Evolutionary conservation across 1,140 invertebrate genomes (phyloP).

Genomic region (Euura saliciscinereae): DNA sequence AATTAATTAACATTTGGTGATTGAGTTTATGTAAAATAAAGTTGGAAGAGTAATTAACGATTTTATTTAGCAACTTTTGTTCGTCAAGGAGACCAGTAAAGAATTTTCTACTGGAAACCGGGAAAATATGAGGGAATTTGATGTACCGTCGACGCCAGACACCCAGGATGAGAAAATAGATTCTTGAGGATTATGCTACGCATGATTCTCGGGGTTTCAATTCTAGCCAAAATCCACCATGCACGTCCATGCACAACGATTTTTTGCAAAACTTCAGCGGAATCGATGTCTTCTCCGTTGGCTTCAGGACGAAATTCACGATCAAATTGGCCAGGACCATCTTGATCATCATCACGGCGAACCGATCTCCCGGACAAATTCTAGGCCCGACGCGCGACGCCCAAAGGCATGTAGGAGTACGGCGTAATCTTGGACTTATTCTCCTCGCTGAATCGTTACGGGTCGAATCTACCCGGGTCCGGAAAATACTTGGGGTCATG

Average conservation of each 20-base stretch:
- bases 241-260: constrained; percentile 32
- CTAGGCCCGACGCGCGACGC: constrained; percentile 68
- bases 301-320: constrained; percentile 38
- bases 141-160: too few species aligned
- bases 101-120: too few species aligned
- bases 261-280: constrained; percentile 35
- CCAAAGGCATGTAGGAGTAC: constrained; percentile 67
- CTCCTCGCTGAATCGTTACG: constrained; percentile 65
- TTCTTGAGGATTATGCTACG: too few species aligned
- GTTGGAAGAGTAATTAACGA: too few species aligned
- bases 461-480: constrained; percentile 63
- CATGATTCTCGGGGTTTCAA: constrained; percentile 33
- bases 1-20: too few species aligned
- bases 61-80: too few species aligned
- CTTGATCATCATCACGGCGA: constrained; percentile 46
- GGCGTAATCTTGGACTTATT: constrained; percentile 60
- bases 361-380: constrained; percentile 65
- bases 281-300: constrained; percentile 32
- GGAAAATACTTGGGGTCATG: constrained; percentile 61
- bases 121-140: too few species aligned
- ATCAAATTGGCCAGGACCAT: constrained; percentile 41
- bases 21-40: too few species aligned
- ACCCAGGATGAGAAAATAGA: too few species aligned
- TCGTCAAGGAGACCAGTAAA: too few species aligned
- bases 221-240: constrained; percentile 42